Conservation (phyloP, 53 echinoderm and acorn worm genomes). For the Actinopyga echinites region DNA sequence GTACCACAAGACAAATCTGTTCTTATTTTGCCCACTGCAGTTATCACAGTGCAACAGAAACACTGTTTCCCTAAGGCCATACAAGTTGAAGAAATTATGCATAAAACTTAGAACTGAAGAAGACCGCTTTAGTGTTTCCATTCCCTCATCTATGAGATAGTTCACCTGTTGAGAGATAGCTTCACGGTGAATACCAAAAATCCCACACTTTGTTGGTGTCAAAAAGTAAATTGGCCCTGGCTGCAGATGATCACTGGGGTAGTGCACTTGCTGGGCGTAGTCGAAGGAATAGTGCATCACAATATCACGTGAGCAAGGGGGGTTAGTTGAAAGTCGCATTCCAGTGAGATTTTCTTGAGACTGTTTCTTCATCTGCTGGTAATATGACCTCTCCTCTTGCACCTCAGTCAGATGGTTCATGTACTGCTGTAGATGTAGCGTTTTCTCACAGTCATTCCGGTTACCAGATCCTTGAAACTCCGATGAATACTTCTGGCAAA, state of each 20-base stretch:
- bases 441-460: slow-evolving; percentile 16
- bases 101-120: slow-evolving; percentile 46
- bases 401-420: slow-evolving; percentile 10
- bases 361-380: neutral
- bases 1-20: slow-evolving; percentile 48
- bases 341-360: neutral
- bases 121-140: slow-evolving; percentile 22
- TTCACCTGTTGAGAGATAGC: slow-evolving; percentile 36
- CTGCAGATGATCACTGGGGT: slow-evolving; percentile 17
- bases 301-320: neutral
- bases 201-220: slow-evolving; percentile 21
- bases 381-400: neutral
- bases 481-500: slow-evolving; percentile 47
- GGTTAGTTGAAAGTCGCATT: neutral
- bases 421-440: neutral
- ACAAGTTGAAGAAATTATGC: slow-evolving; percentile 48
- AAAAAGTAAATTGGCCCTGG: slow-evolving; percentile 39
- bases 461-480: neutral
- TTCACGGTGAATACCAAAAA: slow-evolving; percentile 29
- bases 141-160: slow-evolving; percentile 56
- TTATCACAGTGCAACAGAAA: slow-evolving; percentile 58
- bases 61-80: slow-evolving; percentile 47
- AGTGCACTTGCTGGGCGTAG: slow-evolving; percentile 22
- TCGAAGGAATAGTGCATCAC: slow-evolving; percentile 21
- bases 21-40: slow-evolving; percentile 69